Evolutionary conservation across 2,888 invertebrate species (phyloP).

Genomic region (Coleophora flavipennella): DNA sequence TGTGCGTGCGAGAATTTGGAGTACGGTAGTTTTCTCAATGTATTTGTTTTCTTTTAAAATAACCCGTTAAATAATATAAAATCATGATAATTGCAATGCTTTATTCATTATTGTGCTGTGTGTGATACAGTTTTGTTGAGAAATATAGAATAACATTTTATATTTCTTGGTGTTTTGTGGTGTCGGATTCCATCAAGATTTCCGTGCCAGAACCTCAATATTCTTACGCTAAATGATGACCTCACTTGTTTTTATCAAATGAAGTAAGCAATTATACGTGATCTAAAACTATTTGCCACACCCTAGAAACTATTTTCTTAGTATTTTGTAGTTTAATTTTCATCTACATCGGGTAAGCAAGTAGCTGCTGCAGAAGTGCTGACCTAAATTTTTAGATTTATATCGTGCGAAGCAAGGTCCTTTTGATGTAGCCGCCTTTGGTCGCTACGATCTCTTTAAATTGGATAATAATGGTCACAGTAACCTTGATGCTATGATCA

Average conservation of each 20-base stretch:
- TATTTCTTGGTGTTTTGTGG: constrained; percentile 1
- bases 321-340: not conserved
- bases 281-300: constrained; percentile 4
- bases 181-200: constrained; percentile 8
- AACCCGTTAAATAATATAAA: constrained; percentile 7
- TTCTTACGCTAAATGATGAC: constrained; percentile 29
- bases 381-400: not conserved
- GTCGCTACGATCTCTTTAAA: constrained; percentile 5
- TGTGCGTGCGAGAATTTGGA: constrained; percentile 25
- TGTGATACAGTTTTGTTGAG: constrained; percentile 12
- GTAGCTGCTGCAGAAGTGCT: too few species aligned
- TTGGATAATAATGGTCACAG: not conserved
- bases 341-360: not conserved
- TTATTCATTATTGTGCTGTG: constrained; percentile 29
- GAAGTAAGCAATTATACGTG: constrained; percentile 5
- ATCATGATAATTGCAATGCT: constrained; percentile 2
- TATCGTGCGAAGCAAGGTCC: not conserved
- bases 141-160: constrained; percentile 1
- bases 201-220: constrained; percentile 11
- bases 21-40: constrained; percentile 29
- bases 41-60: constrained; percentile 15
- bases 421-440: constrained; percentile 12
- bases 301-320: not conserved
- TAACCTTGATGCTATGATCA: not conserved
- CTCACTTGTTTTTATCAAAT: constrained; percentile 31